Evolutionary conservation across 1,140 invertebrate genomes (phyloP), one percentile per base, ranked within the genome.

Genomic region (Lithobius niger): DNA sequence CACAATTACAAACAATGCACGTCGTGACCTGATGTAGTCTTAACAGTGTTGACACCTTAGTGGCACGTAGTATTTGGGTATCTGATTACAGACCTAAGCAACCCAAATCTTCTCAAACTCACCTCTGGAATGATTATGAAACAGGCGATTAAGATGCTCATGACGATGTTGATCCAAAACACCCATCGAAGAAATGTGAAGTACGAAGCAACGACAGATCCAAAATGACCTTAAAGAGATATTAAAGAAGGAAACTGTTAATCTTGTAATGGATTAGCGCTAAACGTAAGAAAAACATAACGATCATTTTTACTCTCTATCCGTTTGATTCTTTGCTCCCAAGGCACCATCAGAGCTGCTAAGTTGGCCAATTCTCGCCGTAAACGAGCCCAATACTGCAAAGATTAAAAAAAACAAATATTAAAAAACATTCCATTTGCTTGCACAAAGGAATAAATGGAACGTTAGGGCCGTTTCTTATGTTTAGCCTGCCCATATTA

Each of bases 161-260:
- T 90, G 56, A 92, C 86, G 31, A 93, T 75, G 70, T 97, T 97
- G 27, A 97, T 84, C 84, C 91, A 96, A 71, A 97, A 91, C 4
- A 98, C 76, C 94, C 94, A 98, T 45, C 94, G 78, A 0, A 97
- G 76, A 69, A 98, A 98, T 16, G 84, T 92, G 69, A 98, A 98
- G 71, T 97, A 97, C 0, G 94, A 97, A 0, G 94, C 92, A 10
- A 97, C 94, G 0, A 91, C 94, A 0, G 93, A 96, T 6, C 94
- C 94, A 65, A 97, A 97, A 71, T 97, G 93, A 45, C 73, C 74
- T 76, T 57, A 25, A 64, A 65, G 49, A 52, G 27, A 50, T 55
- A 42, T n/a, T 16, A 21, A 28, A 44, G n/a, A 36, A 36, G 31
- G 31, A 36, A 36, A 36, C n/a, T n/a, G 31, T n/a, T n/a, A n/a